phyloP scores from a whole-genome alignment of 2,113 vertebrate genomes.

The Mungos mungo region DNA sequence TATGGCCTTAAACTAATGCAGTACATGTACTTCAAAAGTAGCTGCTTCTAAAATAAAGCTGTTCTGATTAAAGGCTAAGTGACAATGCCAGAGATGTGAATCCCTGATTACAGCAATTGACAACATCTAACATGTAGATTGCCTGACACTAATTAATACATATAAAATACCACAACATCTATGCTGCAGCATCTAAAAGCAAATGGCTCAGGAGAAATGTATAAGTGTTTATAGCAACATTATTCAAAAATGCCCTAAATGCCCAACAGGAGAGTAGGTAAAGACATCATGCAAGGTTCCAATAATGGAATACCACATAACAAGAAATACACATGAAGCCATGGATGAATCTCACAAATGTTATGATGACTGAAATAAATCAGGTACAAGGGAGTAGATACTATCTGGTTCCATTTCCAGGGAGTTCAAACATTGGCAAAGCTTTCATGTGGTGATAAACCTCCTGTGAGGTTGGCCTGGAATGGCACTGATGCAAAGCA shows the following conservation, averaged over 20 bases:
- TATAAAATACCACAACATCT: background rate
- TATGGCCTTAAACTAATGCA: background rate
- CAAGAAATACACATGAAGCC: background rate
- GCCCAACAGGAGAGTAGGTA: background rate
- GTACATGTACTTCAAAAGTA: background rate
- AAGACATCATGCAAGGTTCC: background rate
- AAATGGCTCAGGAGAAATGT: background rate
- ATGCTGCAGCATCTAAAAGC: background rate
- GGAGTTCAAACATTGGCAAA: background rate
- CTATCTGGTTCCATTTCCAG: background rate
- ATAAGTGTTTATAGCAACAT: background rate
- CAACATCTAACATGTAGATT: background rate
- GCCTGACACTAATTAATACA: background rate
- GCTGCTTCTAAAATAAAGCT: background rate
- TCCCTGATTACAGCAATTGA: background rate
- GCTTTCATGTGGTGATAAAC: background rate
- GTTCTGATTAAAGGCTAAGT: background rate
- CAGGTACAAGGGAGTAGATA: background rate
- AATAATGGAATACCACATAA: background rate
- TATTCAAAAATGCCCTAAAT: background rate
- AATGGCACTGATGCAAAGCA: background rate
- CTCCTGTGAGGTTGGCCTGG: background rate
- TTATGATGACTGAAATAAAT: background rate
- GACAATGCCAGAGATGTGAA: background rate
- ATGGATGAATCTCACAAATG: background rate